phyloP scores from a whole-genome alignment of 2,113 vertebrate species.

The Cephalopterus ornatus region DNA sequence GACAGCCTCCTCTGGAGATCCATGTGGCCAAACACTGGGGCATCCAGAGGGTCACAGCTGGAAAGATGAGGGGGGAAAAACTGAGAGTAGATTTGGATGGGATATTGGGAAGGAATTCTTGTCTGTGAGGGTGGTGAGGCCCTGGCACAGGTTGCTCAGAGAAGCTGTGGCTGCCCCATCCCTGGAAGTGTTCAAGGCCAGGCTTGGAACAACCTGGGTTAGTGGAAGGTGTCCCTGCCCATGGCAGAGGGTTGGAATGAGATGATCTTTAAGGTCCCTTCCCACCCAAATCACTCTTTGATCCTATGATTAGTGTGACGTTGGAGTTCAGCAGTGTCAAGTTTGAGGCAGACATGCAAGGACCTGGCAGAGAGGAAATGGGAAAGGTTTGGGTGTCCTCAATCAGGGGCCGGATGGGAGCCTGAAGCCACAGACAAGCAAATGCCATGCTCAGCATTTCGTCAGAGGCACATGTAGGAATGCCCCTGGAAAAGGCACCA shows the following conservation, averaged over 20 bases:
- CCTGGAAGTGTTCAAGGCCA: neutral
- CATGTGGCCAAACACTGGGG: accelerated
- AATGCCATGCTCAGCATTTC: neutral
- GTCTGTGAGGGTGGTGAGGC: neutral
- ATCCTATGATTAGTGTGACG: neutral
- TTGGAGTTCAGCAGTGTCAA: accelerated
- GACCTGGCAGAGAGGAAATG: neutral
- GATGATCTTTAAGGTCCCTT: neutral
- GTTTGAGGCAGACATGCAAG: neutral
- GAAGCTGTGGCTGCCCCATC: neutral
- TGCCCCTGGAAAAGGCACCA: neutral
- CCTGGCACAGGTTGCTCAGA: neutral
- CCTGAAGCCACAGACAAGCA: neutral
- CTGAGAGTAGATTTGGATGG: neutral
- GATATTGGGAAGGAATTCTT: neutral
- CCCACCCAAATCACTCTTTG: neutral
- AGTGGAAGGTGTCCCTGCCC: neutral
- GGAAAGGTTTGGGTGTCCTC: neutral
- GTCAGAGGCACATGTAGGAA: neutral
- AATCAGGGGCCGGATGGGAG: accelerated
- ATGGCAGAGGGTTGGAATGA: neutral
- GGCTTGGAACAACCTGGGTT: neutral
- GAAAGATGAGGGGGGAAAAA: neutral
- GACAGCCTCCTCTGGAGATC: neutral
- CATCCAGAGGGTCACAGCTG: neutral